phyloP scores from a whole-genome alignment of 2,113 vertebrate genomes.

The Azemiops feae region DNA sequence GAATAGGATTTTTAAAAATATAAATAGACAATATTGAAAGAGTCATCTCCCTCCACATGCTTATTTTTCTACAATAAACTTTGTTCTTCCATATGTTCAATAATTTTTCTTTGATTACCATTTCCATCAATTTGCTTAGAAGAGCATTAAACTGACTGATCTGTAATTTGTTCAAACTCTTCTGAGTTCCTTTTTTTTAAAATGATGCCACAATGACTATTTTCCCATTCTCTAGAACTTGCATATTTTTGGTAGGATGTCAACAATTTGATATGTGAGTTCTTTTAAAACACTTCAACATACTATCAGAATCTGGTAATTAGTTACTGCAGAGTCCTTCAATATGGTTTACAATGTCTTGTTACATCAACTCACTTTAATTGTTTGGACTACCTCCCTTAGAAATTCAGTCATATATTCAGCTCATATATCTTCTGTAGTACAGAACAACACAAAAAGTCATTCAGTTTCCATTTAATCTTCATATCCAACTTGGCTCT shows the following conservation, averaged over 20 bases:
- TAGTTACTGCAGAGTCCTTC: too few relatives aligned
- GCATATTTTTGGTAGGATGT: not conserved
- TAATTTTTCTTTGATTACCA: not conserved
- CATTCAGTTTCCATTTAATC: not conserved
- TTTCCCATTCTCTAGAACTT: not conserved
- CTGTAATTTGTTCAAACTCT: not conserved
- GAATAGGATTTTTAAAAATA: not conserved
- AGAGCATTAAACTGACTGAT: not conserved
- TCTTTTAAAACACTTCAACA: too few relatives aligned
- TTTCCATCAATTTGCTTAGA: not conserved
- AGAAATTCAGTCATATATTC: too few relatives aligned
- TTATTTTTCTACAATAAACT: not conserved
- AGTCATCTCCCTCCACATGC: not conserved
- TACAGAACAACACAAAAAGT: not conserved
- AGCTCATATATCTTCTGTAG: not conserved
- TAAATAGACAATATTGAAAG: not conserved
- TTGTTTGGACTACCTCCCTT: too few relatives aligned
- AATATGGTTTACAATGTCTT: too few relatives aligned
- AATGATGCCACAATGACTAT: not conserved
- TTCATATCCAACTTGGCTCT: not conserved
- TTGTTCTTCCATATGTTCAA: not conserved
- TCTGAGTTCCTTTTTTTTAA: not conserved
- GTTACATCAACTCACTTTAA: too few relatives aligned
- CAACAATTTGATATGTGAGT: not conserved
- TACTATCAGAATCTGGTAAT: too few relatives aligned